Percentiles rank a stretch among this genome's conserved stretches.
Conservation (phyloP, 2,888 invertebrate species). For the Pachymerium ferrugineum region DNA sequence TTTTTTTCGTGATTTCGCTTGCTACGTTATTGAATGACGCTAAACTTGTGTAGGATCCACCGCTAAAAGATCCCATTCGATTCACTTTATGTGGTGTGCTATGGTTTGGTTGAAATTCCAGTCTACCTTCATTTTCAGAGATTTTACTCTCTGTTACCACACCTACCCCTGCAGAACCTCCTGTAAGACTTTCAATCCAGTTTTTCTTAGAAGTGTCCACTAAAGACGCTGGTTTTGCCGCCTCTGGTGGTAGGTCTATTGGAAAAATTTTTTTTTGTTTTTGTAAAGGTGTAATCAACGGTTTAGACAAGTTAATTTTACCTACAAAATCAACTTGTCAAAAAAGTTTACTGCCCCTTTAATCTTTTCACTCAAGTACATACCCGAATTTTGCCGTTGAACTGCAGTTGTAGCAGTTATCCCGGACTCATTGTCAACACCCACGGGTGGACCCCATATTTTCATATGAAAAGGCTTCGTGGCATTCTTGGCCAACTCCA, state of each 20-base stretch:
- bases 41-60: not conserved
- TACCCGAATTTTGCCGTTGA: not conserved
- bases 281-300: no score
- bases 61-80: conserved; percentile 28
- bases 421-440: conserved; percentile 51
- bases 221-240: no score
- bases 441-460: conserved; percentile 67
- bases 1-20: not conserved
- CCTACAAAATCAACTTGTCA: no score
- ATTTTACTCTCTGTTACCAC: not conserved
- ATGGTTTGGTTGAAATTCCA: conserved; percentile 16
- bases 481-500: conserved; percentile 67
- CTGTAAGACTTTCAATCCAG: not conserved
- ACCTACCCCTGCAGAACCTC: not conserved
- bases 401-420: not conserved
- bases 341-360: not conserved
- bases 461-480: conserved; percentile 72
- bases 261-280: no score
- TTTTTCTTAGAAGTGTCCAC: not conserved
- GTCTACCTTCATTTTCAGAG: not conserved
- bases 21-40: not conserved
- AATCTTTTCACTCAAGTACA: no score
- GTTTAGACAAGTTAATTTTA: no score
- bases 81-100: conserved; percentile 16
- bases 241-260: no score